Base-by-base conservation (phyloP, 2,113 vertebrate species). In the Phyllopteryx taeniolatus region DNA sequence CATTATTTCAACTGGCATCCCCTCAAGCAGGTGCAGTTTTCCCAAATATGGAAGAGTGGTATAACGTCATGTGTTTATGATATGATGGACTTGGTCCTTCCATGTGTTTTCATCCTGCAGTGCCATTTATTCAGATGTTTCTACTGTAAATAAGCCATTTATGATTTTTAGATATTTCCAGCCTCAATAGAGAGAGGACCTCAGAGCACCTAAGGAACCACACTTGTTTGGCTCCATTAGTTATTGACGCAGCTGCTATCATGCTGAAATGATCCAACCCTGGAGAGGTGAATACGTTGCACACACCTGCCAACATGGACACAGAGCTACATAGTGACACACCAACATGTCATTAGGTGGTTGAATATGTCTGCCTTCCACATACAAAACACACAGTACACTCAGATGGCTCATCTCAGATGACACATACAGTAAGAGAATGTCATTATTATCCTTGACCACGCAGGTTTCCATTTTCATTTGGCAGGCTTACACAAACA, bases 211-310 rank as follows among this genome's bases (percentile, higher is more conserved):
- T 72, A 20, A 76, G 71, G 85, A 79, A 80, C 83, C 82, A 79
- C 77, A 68, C 77, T 78, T 86, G 17, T 66, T 83, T 86, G 89
- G 83, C 88, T 83, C 42, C 17, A 2, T 76, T 0, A 68, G 69
- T 75, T 90, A 79, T 91, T 91, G 89, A 91, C 86, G 89, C 90
- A 91, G 91, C 86, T 91, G 90, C 84, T 83, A 67, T 88, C 77
- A 82, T 27, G 74, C 81, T 80, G 82, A 75, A 86, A 74, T 79
- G 68, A 87, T 85, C 67, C 6, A 43, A 84, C 79, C 82, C 76
- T 65, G 72, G 74, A 80, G 81, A 73, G 86, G 71, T 75, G 82
- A 78, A 83, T 64, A 61, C 74, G 75, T 84, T 47, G 22, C 22
- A 31, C 78, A 72, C 82, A 77, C 74, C 75, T 74, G 75, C 75